Evolutionary conservation across 2,797 vertebrate genomes (phyloP), one percentile per base, ranked within the genome.

Genomic region (Hafferia zeledoni): DNA sequence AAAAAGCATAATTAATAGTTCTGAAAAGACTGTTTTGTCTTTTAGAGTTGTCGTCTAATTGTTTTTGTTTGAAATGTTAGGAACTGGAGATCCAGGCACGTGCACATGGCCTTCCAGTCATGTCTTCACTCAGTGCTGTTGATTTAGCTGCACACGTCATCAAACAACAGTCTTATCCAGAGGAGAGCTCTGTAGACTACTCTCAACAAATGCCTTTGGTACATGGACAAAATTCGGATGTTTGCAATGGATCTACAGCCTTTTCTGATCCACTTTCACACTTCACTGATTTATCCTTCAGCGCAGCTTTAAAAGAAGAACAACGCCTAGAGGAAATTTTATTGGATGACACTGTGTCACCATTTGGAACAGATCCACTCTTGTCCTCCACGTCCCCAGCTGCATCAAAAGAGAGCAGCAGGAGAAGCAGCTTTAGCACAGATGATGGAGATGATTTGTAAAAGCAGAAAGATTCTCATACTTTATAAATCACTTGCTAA

Each of bases 201-300:
- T 95, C 98, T 86, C 99, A 98, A 92, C 98, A 98, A 91, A 96
- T 98, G 91, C 93, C 98, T 27, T 90, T 89, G 78, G 95, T 50
- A 95, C 98, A 75, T 78, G 98, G 96, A 96, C 97, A 92, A 78
- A 97, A 96, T 52, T 96, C 97, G n/a, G 98, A 98, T 3, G 97
- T 98, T 33, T 97, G 96, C 0, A 98, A 99, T 37, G 97, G 97
- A 95, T 98, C 98, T 65, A 98, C 98, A 64, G 98, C 98, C 16
- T 99, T 99, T 98, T 99, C 99, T 6, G 99, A 99, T 96, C 99
- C 99, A 13, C 98, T 99, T 93, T 99, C 99, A 53, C 99, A 99
- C 96, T 99, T 99, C 97, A 99, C 99, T 2, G 99, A 99, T 98
- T 98, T 99, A 98, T 98, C 98, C 47, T 99, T 99, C 97, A 99